A percentile compares a stretch with the other conserved stretches of the same genome.
These are phyloP conservation scores for Zaprionus gabonicus DNA, from an alignment of 1,140 invertebrate species.

Conservation along the genomic window DNA sequence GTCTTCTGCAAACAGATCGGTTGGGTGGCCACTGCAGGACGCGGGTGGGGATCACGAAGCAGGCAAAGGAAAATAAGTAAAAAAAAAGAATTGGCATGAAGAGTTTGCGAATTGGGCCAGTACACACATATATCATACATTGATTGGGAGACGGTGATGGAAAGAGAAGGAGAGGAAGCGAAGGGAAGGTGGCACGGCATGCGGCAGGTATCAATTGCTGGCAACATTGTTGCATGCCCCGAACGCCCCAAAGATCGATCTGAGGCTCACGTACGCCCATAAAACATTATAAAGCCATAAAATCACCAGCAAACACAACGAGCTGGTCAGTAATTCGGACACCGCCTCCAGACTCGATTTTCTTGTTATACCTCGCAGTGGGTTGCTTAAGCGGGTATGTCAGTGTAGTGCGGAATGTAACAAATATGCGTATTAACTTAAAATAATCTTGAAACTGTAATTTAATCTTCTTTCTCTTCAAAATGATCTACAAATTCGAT, in stretches of 20 bases:
- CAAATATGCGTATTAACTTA: not conserved
- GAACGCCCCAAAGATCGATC: slow-evolving; percentile 40
- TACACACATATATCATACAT: slow-evolving; percentile 3
- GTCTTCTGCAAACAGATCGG: slow-evolving; percentile 85
- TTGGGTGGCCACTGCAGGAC: slow-evolving; percentile 85
- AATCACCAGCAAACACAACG: slow-evolving; percentile 46
- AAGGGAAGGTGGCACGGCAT: not conserved
- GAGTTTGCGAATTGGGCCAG: not conserved
- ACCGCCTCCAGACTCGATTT: slow-evolving; percentile 41
- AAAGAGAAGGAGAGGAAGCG: not conserved
- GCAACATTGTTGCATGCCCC: slow-evolving; percentile 56
- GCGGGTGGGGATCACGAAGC: not conserved
- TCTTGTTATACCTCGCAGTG: not conserved
- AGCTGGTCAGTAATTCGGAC: slow-evolving; percentile 50
- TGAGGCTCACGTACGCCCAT: slow-evolving; percentile 44
- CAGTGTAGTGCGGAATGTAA: not conserved
- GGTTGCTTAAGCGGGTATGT: not conserved
- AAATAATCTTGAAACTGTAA: not conserved
- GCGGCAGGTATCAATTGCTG: not conserved
- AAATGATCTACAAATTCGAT: too few species aligned
- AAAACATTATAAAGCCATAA: slow-evolving; percentile 75
- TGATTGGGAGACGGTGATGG: slow-evolving; percentile 1
- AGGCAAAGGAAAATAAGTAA: not conserved
- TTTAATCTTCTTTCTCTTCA: too few species aligned
- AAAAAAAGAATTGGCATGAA: not conserved